Percentiles rank a stretch among this genome's conserved stretches.
Evolutionary conservation across 2,797 vertebrate genomes (phyloP).

Genomic region (Oreochromis grahami): DNA sequence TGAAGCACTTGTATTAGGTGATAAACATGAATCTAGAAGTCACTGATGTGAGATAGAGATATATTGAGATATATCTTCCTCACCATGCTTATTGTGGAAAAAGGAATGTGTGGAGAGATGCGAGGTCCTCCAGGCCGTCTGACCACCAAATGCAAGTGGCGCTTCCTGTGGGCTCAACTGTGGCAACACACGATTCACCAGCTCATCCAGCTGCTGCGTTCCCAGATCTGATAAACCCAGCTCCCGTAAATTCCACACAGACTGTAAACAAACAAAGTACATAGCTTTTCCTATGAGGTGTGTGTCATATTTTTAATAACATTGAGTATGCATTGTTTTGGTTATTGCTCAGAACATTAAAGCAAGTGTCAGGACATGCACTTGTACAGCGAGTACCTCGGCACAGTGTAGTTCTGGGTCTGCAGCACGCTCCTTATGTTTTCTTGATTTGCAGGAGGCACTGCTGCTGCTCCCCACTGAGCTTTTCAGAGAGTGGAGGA

Average conservation of each 20-base stretch:
- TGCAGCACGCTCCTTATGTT: constrained; percentile 70
- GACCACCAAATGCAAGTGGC: constrained; percentile 6
- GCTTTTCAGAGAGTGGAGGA: constrained; percentile 89
- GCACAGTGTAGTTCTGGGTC: constrained; percentile 75
- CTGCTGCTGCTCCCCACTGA: constrained; percentile 69
- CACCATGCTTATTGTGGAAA: constrained; percentile 94
- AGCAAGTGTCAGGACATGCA: background rate
- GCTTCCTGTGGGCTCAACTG: constrained; percentile 60
- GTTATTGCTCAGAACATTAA: background rate
- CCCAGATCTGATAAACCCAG: constrained; percentile 88
- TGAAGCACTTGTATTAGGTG: background rate
- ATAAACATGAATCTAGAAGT: background rate
- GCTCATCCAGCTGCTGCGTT: constrained; percentile 78
- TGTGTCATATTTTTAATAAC: background rate
- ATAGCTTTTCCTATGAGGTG: background rate
- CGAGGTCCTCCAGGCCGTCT: constrained; percentile 83
- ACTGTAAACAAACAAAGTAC: constrained; percentile 56
- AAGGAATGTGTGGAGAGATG: constrained; percentile 89
- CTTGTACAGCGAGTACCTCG: constrained; percentile 76
- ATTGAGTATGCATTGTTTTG: rapidly evolving
- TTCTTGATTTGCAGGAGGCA: constrained; percentile 61
- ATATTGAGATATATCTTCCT: constrained; percentile 4
- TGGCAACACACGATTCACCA: constrained; percentile 81
- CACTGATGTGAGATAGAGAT: background rate
- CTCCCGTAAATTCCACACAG: constrained; percentile 81